Base-by-base conservation (phyloP, 2,113 vertebrate genomes). In the Hemiprocne comata region DNA sequence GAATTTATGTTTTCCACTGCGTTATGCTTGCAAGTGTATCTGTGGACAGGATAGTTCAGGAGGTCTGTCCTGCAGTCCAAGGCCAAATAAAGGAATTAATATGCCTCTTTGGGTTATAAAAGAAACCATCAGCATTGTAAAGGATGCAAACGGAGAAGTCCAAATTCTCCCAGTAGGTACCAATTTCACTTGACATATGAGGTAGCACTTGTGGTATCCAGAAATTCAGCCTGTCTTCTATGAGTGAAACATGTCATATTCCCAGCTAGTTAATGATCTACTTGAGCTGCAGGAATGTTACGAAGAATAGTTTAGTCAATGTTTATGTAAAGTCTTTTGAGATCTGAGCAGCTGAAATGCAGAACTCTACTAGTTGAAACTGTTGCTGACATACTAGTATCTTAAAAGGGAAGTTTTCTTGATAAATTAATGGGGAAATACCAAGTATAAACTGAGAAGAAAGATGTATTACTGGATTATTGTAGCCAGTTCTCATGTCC, bases 391-490 rank as follows among this genome's bases (percentile, higher is more conserved):
- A 25, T 82, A 85, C 61, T 62, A 85, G 29, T 48, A 79, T 87
- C 75, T 85, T 77, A 83, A 91, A 94, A 89, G 16, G 7, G 31
- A 73, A 76, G 24, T 18, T 62, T 31, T 72, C 62, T 24, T 90
- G 57, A 84, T 85, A 79, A 91, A 93, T 83, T 86, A 86, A 66
- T 25, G 85, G 6, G 55, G 51, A 95, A 91, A 91, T 55, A 36
- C 13, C 64, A 91, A 70, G 14, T 15, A 64, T 17, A 74, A 86
- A 2, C 51, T 60, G 38, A 62, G 29, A 62, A 86, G 50, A 67
- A 79, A 75, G 17, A 55, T 28, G 4, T 23, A 64, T 81, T 69
- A 57, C 19, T 54, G 36, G 19, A 74, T 46, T 66, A 25, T 10
- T 73, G 17, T n/a, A 80, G 64, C n/a, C 5, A 80, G 7, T 38